Base-by-base conservation (phyloP, 2,113 vertebrate species). In the Phrynosoma blainvillii region DNA sequence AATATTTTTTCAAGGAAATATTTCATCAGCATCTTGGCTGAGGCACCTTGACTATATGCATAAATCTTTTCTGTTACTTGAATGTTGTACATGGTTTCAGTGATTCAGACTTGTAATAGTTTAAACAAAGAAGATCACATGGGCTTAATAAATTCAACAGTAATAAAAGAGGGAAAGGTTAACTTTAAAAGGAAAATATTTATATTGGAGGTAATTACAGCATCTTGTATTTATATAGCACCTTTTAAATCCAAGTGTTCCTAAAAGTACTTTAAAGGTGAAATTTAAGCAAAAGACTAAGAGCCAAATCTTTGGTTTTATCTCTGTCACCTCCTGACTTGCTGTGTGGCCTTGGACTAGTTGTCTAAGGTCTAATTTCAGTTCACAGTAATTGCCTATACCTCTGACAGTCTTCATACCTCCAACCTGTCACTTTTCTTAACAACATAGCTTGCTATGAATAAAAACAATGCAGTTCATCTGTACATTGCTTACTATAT, bases 131-230 rank as follows among this genome's bases (percentile, higher is more conserved):
- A 85, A 82, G 52, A 92, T 93, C 91, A 88, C 65, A 92, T 92
- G 92, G 91, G 87, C 82, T 94, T 93, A 93, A 95, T 95, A 95
- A 95, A 95, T 90, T 79, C 88, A 91, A 56, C 85, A 78, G 90
- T 84, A 94, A 92, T 93, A 92, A 95, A 93, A 88, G 89, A 56
- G 27, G 75, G 88, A 94, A 94, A 94, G 87, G 85, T 92, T 90
- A 81, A 82, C 87, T 94, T 93, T 91, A 88, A 86, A 78, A 92
- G 70, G 85, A 93, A 95, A 96, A 96, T 94, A 95, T 96, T 95
- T 95, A 93, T 91, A 90, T 54, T 94, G 86, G 90, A 94, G 89
- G 42, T 68, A 94, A 94, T 88, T 88, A 84, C 88, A 94, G 91
- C 75, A 83, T 62, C 62, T 71, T 79, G 30, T 77, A 83, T 89